Percentiles rank a stretch among this genome's conserved stretches.
Conservation (phyloP, 2,797 vertebrate genomes). For the Sebastiscus albofasciatus region DNA sequence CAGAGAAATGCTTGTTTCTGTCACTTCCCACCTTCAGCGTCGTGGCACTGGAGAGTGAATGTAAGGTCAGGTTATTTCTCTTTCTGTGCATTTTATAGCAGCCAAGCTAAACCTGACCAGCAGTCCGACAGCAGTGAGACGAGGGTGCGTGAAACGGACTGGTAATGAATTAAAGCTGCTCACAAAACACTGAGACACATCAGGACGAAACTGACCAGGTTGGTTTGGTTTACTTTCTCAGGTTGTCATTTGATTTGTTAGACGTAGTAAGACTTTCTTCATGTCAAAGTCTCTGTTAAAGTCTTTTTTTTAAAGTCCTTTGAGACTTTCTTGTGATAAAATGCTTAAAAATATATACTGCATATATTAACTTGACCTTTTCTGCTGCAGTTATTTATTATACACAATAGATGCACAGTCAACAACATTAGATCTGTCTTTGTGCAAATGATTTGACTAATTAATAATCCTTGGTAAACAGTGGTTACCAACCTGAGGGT, state of each 20-base stretch:
- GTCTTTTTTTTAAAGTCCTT: not conserved
- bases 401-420: not conserved
- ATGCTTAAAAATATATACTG: not conserved
- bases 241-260: not conserved
- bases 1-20: slow-evolving; percentile 78
- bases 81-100: slow-evolving; percentile 36
- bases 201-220: slow-evolving; percentile 8
- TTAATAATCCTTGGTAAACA: not conserved
- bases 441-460: not conserved
- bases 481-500: not conserved
- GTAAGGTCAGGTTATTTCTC: slow-evolving; percentile 65
- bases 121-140: slow-evolving; percentile 7
- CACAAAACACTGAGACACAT: not conserved
- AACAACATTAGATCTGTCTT: not conserved
- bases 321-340: not conserved
- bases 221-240: not conserved
- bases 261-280: not conserved
- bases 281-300: not conserved
- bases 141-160: not conserved
- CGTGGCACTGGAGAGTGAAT: slow-evolving; percentile 62
- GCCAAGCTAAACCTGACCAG: slow-evolving; percentile 21
- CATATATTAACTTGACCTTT: not conserved
- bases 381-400: not conserved
- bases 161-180: slow-evolving; percentile 10
- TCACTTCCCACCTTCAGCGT: slow-evolving; percentile 66